These are phyloP conservation scores for Eumeta japonica DNA, from an alignment of 1,140 invertebrate species.

Conservation along the genomic window DNA sequence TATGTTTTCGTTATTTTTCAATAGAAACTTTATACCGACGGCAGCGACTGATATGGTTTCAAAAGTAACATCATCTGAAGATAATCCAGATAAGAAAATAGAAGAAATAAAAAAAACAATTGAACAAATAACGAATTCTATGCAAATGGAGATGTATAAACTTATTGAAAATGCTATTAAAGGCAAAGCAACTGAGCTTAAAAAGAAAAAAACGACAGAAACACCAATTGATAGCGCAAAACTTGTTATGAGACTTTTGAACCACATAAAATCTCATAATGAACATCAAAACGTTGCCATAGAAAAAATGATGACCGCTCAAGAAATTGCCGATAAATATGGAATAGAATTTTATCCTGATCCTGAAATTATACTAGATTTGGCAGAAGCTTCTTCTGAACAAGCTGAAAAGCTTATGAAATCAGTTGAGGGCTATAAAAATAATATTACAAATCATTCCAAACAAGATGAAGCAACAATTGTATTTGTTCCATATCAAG, in stretches of 20 bases:
- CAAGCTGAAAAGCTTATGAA: slow-evolving; percentile 37
- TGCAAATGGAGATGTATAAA: slow-evolving; percentile 39
- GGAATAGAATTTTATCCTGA: slow-evolving; percentile 41
- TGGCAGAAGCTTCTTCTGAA: slow-evolving; percentile 35
- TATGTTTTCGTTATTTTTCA: too few species aligned
- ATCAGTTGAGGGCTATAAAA: too few species aligned
- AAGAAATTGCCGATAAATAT: slow-evolving; percentile 49
- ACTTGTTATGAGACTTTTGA: slow-evolving; percentile 35
- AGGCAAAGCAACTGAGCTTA: slow-evolving; percentile 17
- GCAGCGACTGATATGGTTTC: slow-evolving; percentile 34
- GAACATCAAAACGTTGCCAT: slow-evolving; percentile 49
- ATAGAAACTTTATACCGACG: too few species aligned
- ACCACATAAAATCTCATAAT: slow-evolving; percentile 45
- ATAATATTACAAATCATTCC: too few species aligned
- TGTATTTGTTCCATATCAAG: too few species aligned
- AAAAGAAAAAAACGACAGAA: slow-evolving; percentile 32
- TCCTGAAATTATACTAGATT: slow-evolving; percentile 34
- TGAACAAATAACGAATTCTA: slow-evolving; percentile 26
- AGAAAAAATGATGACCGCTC: slow-evolving; percentile 50
- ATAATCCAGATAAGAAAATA: slow-evolving; percentile 36
- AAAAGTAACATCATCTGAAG: slow-evolving; percentile 26
- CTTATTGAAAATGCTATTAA: slow-evolving; percentile 19
- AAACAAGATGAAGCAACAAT: not conserved
- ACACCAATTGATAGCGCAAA: slow-evolving; percentile 38
- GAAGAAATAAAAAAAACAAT: slow-evolving; percentile 42